Conservation (phyloP, 1,140 invertebrate species). For the Acarapis woodi region DNA sequence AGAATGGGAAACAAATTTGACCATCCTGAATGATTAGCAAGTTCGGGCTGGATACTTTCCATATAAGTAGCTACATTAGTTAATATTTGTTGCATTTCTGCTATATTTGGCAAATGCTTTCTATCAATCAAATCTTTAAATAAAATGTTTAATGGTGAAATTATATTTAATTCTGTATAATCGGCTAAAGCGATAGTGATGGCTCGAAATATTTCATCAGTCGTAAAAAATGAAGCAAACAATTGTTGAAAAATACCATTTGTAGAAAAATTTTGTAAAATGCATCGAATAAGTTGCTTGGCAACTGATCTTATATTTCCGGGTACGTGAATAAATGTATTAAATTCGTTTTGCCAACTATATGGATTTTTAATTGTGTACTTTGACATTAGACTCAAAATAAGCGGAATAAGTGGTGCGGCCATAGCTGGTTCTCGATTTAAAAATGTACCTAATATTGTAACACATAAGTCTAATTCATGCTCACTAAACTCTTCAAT, state of each 20-base stretch:
- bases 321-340: slow-evolving; percentile 36
- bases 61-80: slow-evolving; percentile 74
- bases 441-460: slow-evolving; percentile 75
- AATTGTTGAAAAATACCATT: slow-evolving; percentile 88
- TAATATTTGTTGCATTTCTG: slow-evolving; percentile 32
- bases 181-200: slow-evolving; percentile 73
- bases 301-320: slow-evolving; percentile 70
- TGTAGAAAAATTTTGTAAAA: slow-evolving; percentile 76
- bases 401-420: slow-evolving; percentile 66
- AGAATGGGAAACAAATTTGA: slow-evolving; percentile 43
- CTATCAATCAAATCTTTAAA: slow-evolving; percentile 48
- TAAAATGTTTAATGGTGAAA: slow-evolving; percentile 46
- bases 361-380: slow-evolving; percentile 20
- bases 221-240: slow-evolving; percentile 58
- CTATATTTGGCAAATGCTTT: slow-evolving; percentile 49
- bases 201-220: slow-evolving; percentile 71
- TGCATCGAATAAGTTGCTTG: slow-evolving; percentile 81
- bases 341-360: slow-evolving; percentile 61
- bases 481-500: slow-evolving; percentile 89
- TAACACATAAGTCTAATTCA: slow-evolving; percentile 74
- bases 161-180: slow-evolving; percentile 81
- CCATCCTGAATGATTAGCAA: slow-evolving; percentile 25
- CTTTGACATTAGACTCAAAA: slow-evolving; percentile 58
- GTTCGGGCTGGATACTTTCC: slow-evolving; percentile 58
- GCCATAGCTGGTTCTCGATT: slow-evolving; percentile 75